Conservation (phyloP, 2,888 invertebrate genomes). For the Drosophila percnosoma region DNA sequence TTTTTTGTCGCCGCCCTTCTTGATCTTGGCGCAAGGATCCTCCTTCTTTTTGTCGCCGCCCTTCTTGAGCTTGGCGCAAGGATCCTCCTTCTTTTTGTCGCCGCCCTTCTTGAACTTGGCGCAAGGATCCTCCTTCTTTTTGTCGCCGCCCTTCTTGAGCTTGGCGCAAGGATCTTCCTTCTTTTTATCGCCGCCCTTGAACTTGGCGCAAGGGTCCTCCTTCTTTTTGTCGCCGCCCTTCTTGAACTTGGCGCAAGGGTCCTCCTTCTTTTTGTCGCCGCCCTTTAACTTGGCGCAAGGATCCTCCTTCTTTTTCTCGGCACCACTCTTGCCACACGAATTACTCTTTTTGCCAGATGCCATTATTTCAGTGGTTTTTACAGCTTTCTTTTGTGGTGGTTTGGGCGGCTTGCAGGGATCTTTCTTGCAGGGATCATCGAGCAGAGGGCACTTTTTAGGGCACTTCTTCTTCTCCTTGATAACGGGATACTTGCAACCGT, state of each 20-base stretch:
- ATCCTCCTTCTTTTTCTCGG: constrained; percentile 16
- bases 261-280: constrained; percentile 13
- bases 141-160: constrained; percentile 2
- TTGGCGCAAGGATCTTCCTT: constrained; percentile 29
- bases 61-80: constrained; percentile 30
- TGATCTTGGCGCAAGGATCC: constrained; percentile 28
- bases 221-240: constrained; percentile 9
- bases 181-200: constrained; percentile 2
- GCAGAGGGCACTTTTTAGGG: constrained; percentile 55
- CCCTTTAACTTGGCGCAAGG: constrained; percentile 9
- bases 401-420: constrained; percentile 43
- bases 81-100: constrained; percentile 29
- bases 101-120: not conserved
- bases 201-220: not conserved
- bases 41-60: constrained; percentile 17
- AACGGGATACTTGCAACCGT: constrained; percentile 67
- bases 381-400: constrained; percentile 25
- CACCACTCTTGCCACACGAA: constrained; percentile 3
- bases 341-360: constrained; percentile 24
- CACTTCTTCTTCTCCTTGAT: constrained; percentile 68
- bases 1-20: constrained; percentile 15
- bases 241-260: constrained; percentile 18
- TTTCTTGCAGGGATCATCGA: constrained; percentile 64
- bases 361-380: constrained; percentile 17
- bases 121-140: constrained; percentile 17